Evolutionary conservation across 1,140 invertebrate genomes (phyloP).

Genomic region (Drosophila leontia): DNA sequence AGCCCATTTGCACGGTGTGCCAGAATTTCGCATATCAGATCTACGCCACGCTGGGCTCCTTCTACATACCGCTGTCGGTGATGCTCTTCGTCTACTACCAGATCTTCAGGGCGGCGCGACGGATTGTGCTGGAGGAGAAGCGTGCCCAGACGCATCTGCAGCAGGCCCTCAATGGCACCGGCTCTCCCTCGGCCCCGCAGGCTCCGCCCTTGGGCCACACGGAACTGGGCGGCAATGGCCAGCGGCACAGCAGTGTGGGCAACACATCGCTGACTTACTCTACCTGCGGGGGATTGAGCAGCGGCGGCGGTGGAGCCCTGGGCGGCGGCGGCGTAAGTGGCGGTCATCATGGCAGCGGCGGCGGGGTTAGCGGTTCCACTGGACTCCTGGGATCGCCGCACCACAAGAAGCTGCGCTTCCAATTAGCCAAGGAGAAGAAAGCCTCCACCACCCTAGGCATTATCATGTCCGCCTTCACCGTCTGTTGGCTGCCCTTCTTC

Average conservation of each 20-base stretch:
- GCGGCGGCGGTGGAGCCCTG: slow-evolving; percentile 46
- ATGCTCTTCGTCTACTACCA: slow-evolving; percentile 97
- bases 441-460: slow-evolving; percentile 98
- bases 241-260: slow-evolving; percentile 73
- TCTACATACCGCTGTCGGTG: slow-evolving; percentile 94
- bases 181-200: slow-evolving; percentile 71
- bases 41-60: slow-evolving; percentile 95
- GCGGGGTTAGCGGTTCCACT: slow-evolving; percentile 72
- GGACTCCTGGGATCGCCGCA: slow-evolving; percentile 86
- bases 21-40: slow-evolving; percentile 95
- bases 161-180: slow-evolving; percentile 90
- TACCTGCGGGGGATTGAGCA: slow-evolving; percentile 73
- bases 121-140: slow-evolving; percentile 93
- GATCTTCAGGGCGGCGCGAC: slow-evolving; percentile 93
- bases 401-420: slow-evolving; percentile 92
- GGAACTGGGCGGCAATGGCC: slow-evolving; percentile 70
- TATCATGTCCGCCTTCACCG: slow-evolving; percentile 98
- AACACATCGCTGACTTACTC: slow-evolving; percentile 74
- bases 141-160: slow-evolving; percentile 93
- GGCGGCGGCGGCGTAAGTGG: slow-evolving; percentile 38
- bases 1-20: slow-evolving; percentile 92
- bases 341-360: slow-evolving; percentile 71
- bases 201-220: slow-evolving; percentile 70
- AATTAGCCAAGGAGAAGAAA: slow-evolving; percentile 95
- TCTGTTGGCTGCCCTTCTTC: slow-evolving; percentile 99